Conservation (phyloP, 2,888 invertebrate genomes). For the Callinectes sapidus region DNA sequence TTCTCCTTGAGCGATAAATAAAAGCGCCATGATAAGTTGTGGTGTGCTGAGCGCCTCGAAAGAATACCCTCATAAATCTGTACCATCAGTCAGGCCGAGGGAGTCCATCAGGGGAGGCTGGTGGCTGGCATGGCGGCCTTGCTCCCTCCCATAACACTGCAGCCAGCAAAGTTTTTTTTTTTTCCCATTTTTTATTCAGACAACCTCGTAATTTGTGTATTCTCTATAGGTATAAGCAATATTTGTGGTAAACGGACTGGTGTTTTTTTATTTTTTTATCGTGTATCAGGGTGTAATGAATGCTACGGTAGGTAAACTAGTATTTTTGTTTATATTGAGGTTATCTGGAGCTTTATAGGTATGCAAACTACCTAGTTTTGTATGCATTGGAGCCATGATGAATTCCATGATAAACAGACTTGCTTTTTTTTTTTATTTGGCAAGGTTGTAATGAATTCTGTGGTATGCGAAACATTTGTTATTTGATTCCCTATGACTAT, state of each 20-base stretch:
- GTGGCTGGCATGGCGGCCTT: not conserved
- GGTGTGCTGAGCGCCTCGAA: not conserved
- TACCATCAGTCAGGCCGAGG: constrained; percentile 4
- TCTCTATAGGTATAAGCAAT: too few relatives aligned
- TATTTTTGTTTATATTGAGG: too few relatives aligned
- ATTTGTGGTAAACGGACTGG: too few relatives aligned
- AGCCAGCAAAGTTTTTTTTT: not conserved
- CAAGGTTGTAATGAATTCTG: too few relatives aligned
- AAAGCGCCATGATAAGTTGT: constrained; percentile 5
- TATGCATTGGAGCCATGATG: not conserved
- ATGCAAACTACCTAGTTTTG: not conserved
- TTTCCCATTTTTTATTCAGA: not conserved
- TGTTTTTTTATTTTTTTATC: too few relatives aligned
- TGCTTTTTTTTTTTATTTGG: not conserved
- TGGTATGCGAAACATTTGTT: too few relatives aligned
- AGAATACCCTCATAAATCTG: constrained; percentile 16
- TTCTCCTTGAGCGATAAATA: constrained; percentile 10
- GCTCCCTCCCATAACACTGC: not conserved
- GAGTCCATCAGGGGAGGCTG: not conserved
- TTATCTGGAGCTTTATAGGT: too few relatives aligned
- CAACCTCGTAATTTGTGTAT: not conserved
- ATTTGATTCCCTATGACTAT: too few relatives aligned
- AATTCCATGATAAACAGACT: not conserved
- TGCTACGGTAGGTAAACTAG: too few relatives aligned
- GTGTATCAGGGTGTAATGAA: too few relatives aligned